Percentiles rank a stretch among this genome's conserved stretches.
These are phyloP conservation scores for Schizopygopsis pylzovi DNA, from an alignment of 2,797 vertebrate genomes.

Conservation along the genomic window DNA sequence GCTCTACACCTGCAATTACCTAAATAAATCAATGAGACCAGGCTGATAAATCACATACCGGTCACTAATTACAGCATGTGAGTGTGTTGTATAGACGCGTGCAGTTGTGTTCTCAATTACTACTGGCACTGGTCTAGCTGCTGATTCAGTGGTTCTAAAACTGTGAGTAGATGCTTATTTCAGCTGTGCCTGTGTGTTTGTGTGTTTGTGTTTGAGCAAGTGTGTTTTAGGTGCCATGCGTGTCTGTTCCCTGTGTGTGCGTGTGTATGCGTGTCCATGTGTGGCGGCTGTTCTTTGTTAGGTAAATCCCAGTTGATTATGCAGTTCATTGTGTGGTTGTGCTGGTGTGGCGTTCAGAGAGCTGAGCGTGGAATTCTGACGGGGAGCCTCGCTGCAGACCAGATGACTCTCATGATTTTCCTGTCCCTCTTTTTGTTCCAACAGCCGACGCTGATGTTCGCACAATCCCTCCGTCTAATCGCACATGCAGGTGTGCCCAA, in stretches of 20 bases:
- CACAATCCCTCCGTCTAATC: conserved; percentile 50
- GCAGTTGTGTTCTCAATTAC: conserved; percentile 41
- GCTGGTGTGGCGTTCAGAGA: conserved; percentile 78
- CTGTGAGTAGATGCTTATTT: conserved; percentile 46
- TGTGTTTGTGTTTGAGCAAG: conserved; percentile 29
- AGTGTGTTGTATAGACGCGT: conserved; percentile 43
- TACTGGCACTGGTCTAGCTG: conserved; percentile 53
- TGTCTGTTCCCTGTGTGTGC: conserved; percentile 41
- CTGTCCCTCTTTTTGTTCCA: conserved; percentile 59
- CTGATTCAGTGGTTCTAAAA: conserved; percentile 70
- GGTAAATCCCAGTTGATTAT: conserved; percentile 82
- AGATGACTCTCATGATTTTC: conserved; percentile 66
- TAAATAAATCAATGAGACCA: conserved; percentile 6
- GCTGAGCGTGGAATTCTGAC: conserved; percentile 77
- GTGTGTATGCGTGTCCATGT: conserved; percentile 44
- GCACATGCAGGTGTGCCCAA: conserved; percentile 33
- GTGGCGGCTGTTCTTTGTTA: conserved; percentile 78
- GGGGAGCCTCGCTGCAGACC: conserved; percentile 60
- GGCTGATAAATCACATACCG: conserved; percentile 8
- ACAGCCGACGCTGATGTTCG: conserved; percentile 31
- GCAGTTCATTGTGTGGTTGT: conserved; percentile 76
- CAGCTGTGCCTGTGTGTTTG: conserved; percentile 48
- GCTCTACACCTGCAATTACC: conserved; percentile 10
- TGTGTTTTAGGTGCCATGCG: conserved; percentile 45
- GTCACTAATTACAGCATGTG: conserved; percentile 45